Conservation (phyloP, 2,888 invertebrate species). For the Volucella zonaria region DNA sequence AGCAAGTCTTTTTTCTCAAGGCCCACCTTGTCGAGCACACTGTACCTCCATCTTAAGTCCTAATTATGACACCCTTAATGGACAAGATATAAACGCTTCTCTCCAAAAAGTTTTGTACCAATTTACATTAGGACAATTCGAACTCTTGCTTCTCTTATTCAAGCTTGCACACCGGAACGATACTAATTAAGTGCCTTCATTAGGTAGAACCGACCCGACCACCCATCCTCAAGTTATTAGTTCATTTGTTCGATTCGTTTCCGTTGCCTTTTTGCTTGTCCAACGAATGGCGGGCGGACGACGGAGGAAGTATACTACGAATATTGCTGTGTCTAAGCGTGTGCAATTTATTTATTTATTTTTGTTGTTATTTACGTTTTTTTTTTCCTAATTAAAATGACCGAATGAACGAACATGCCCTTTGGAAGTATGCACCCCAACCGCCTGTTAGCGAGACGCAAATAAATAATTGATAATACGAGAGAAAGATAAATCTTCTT, state of each 20-base stretch:
- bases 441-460: not conserved
- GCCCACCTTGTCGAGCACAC: slow-evolving; percentile 8
- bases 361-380: slow-evolving; percentile 9
- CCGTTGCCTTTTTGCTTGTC: slow-evolving; percentile 5
- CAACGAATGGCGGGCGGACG: not conserved
- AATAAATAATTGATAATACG: slow-evolving; percentile 53
- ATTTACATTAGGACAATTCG: slow-evolving; percentile 37
- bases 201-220: slow-evolving; percentile 22
- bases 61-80: slow-evolving; percentile 25
- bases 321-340: not conserved
- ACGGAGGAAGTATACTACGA: too few species aligned
- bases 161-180: slow-evolving; percentile 37
- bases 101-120: slow-evolving; percentile 22
- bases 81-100: slow-evolving; percentile 15
- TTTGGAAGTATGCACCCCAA: not conserved
- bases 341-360: not conserved
- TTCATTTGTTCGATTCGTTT: slow-evolving; percentile 21
- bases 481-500: slow-evolving; percentile 36
- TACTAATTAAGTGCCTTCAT: slow-evolving; percentile 52
- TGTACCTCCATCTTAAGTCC: not conserved
- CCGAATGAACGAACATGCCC: slow-evolving; percentile 23
- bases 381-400: slow-evolving; percentile 50
- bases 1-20: not conserved
- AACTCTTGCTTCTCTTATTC: not conserved
- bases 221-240: slow-evolving; percentile 25